Percentiles rank a stretch among this genome's conserved stretches.
phyloP scores from a whole-genome alignment of 2,888 invertebrate genomes.

The Cephus nigrinus region DNA sequence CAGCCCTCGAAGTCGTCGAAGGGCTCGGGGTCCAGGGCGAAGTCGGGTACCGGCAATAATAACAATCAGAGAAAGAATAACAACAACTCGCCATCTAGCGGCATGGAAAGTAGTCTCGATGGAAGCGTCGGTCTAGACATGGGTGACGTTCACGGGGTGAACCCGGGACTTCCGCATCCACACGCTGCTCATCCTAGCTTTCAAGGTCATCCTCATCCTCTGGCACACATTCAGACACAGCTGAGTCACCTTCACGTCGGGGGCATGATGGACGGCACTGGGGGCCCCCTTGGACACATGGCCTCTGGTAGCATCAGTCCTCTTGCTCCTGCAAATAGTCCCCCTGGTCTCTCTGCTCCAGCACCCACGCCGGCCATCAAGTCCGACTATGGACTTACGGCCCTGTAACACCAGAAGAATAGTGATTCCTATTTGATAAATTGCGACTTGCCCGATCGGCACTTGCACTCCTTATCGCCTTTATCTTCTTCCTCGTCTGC shows the following conservation, averaged over 20 bases:
- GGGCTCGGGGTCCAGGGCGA: slow-evolving; percentile 40
- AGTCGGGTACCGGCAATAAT: slow-evolving; percentile 68
- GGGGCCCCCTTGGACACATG: slow-evolving; percentile 55
- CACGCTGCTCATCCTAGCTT: slow-evolving; percentile 51
- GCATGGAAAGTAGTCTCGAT: slow-evolving; percentile 58
- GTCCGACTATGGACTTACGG: slow-evolving; percentile 89
- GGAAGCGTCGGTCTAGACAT: slow-evolving; percentile 56
- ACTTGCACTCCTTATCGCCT: background rate
- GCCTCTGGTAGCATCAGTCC: slow-evolving; percentile 61
- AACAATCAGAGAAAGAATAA: slow-evolving; percentile 77
- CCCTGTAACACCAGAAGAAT: slow-evolving; percentile 70
- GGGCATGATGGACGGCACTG: slow-evolving; percentile 62
- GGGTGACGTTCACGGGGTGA: slow-evolving; percentile 55
- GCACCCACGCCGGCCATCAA: slow-evolving; percentile 75
- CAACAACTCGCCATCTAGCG: slow-evolving; percentile 64
- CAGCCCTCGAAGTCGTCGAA: slow-evolving; percentile 49
- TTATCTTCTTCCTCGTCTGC: background rate
- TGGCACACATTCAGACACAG: slow-evolving; percentile 66
- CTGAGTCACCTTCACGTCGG: slow-evolving; percentile 62
- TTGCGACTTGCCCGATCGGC: background rate
- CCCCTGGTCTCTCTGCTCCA: slow-evolving; percentile 52
- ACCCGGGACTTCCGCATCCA: slow-evolving; percentile 46
- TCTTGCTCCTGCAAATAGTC: slow-evolving; percentile 59
- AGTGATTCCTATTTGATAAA: background rate
- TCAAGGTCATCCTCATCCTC: slow-evolving; percentile 64